Percentiles rank a stretch among this genome's conserved stretches.
These are phyloP conservation scores for Azemiops feae DNA, from an alignment of 2,113 vertebrate genomes.

Conservation along the genomic window DNA sequence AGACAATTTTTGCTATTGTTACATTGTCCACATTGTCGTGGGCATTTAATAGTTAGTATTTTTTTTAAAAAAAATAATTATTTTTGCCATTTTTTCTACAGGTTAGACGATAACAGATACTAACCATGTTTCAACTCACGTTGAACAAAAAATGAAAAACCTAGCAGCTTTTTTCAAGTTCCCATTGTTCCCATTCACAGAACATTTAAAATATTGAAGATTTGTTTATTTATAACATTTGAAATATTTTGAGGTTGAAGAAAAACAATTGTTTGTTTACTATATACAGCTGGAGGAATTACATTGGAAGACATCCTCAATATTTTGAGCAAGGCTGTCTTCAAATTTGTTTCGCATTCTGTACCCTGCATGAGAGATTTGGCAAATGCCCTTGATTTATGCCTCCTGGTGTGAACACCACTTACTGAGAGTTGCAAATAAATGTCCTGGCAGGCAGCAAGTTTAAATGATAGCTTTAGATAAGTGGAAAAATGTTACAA, in stretches of 20 bases:
- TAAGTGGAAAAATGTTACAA: neutral
- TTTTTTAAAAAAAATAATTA: neutral
- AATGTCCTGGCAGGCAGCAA: neutral
- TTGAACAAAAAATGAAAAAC: neutral
- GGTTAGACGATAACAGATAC: neutral
- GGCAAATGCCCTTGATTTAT: neutral
- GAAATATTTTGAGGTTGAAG: neutral
- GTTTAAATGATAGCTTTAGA: neutral
- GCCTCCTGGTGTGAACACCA: neutral
- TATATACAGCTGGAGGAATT: neutral
- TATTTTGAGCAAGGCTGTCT: neutral
- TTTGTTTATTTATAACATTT: neutral
- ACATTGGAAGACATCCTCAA: neutral
- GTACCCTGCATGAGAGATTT: neutral
- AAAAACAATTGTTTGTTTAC: neutral
- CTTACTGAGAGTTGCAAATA: neutral
- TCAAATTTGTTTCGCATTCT: neutral
- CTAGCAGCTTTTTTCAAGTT: neutral
- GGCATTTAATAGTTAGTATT: neutral
- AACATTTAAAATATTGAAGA: neutral
- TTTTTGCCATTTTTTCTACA: neutral
- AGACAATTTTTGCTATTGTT: neutral
- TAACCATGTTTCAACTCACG: neutral
- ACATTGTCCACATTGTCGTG: neutral
- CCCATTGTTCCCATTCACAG: neutral